Conservation (phyloP, 2,113 vertebrate genomes). For the Pygathrix nemaeus region DNA sequence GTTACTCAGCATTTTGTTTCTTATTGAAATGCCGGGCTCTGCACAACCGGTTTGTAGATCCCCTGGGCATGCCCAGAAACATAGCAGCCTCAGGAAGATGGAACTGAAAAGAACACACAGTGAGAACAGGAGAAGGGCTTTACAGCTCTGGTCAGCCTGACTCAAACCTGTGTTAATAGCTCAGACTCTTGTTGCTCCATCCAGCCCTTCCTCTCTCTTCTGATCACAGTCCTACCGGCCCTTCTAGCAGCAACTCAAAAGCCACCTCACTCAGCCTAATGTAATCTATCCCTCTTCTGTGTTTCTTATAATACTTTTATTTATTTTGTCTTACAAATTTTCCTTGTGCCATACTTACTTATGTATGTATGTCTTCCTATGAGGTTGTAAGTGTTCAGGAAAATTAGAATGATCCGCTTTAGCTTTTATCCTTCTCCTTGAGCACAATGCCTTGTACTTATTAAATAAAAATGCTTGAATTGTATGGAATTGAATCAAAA, state of each 20-base stretch:
- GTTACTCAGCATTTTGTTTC: slow-evolving; percentile 70
- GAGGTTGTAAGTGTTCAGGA: background rate
- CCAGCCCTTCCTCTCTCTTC: background rate
- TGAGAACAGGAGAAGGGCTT: background rate
- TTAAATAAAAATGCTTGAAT: background rate
- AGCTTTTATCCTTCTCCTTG: background rate
- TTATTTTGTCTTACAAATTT: background rate
- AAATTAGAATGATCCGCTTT: background rate
- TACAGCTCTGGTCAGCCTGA: background rate
- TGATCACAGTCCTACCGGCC: background rate
- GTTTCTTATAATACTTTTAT: background rate
- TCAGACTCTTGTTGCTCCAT: background rate
- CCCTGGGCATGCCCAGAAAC: slow-evolving; percentile 7
- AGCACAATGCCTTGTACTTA: background rate
- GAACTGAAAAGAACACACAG: background rate
- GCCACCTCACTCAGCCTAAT: background rate
- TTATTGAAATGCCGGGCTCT: slow-evolving; percentile 49
- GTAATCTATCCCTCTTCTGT: background rate
- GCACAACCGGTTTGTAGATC: slow-evolving; percentile 63
- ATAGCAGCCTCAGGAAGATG: background rate
- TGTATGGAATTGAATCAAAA: background rate
- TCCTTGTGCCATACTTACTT: background rate
- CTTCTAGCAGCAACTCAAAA: background rate
- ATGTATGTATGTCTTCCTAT: background rate
- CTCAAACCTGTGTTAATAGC: background rate